phyloP scores from a whole-genome alignment of 2,888 invertebrate species.

The Nomada fabriciana region DNA sequence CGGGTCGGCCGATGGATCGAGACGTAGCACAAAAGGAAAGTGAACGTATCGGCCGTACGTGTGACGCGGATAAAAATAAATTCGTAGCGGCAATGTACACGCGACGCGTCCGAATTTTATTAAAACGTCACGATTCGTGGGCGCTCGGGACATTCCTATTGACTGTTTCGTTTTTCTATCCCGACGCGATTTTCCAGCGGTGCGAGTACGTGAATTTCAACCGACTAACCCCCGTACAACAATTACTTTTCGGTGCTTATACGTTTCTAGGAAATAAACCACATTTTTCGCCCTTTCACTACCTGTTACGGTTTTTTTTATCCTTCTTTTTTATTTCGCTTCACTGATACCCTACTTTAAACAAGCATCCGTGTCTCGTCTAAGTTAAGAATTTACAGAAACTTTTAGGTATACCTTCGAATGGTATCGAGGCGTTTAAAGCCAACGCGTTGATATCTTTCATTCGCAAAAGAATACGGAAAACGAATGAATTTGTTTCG shows the following conservation, averaged over 20 bases:
- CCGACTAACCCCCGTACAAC: conserved; percentile 12
- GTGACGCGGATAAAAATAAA: conserved; percentile 30
- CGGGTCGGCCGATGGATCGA: conserved; percentile 8
- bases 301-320: too few species aligned
- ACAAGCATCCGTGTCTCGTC: too few species aligned
- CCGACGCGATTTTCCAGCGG: conserved; percentile 4
- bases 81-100: conserved; percentile 12
- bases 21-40: neutral
- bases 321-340: too few species aligned
- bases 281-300: conserved; percentile 2
- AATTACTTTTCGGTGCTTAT: conserved; percentile 27
- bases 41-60: neutral
- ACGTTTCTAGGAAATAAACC: neutral
- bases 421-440: too few species aligned
- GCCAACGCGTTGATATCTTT: too few species aligned
- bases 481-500: too few species aligned
- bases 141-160: conserved; percentile 26
- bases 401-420: too few species aligned
- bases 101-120: conserved; percentile 32
- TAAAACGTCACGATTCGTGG: conserved; percentile 34
- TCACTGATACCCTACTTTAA: too few species aligned
- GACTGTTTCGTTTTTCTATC: conserved; percentile 18
- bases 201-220: conserved; percentile 35
- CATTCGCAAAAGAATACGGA: too few species aligned
- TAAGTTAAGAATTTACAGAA: too few species aligned